Evolutionary conservation across 2,888 invertebrate genomes (phyloP), one percentile per base, ranked within the genome.

Genomic region (Eulithis prunata): DNA sequence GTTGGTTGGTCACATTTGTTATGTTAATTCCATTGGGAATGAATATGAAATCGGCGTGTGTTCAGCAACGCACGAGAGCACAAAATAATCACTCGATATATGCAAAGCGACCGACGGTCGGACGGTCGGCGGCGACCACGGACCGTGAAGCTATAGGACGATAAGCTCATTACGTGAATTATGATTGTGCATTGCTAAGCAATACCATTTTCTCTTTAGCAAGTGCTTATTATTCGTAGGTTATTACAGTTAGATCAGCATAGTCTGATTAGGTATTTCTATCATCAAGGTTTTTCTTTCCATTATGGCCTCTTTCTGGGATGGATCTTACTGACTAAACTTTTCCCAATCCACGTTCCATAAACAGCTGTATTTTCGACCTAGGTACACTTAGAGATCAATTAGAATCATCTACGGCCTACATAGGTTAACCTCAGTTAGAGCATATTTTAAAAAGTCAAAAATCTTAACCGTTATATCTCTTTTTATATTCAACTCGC

Each of bases 21-120:
- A 82, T 79, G 80, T 79, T 80, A 78, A 83, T 83, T 71, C 75
- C 71, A 68, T 78, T 78, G 75, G 79, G 77, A 83, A 86, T 84
- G 82, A 85, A 85, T 88, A 84, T 78, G 82, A 83, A 85, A 84
- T 84, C 79, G 78, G 74, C 71, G 73, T 68, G 75, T 75, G 69
- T 71, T 76, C 71, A 72, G 70, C 72, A 76, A 78, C 77, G 82
- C 80, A 80, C 73, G 75, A 75, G 68, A 73, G 81, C 74, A 82
- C 85, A 85, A 86, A 87, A 88, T 86, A 87, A 90, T 87, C 84
- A 84, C 73, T 80, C 83, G 81, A 85, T 84, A 59, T 59, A 88
- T 87, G 84, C 84, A 86, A 86, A 87, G 80, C 75, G 77, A 76
- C 69, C 75, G 77, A 76, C 69, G 79, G 62, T 69, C 75, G 73